phyloP scores from a whole-genome alignment of 2,888 invertebrate species.

The Harmothoe impar region DNA sequence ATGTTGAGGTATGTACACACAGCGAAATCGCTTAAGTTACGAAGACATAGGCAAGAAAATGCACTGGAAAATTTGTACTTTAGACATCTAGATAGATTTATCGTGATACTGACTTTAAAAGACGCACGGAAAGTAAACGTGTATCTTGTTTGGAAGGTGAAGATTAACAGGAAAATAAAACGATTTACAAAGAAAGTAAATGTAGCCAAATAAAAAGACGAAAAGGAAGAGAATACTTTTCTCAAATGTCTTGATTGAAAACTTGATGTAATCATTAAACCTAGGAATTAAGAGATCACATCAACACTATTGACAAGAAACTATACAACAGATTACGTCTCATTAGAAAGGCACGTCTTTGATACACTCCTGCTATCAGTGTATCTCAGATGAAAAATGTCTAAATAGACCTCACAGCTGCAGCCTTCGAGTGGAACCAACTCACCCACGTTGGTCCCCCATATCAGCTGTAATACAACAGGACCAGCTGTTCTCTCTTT shows the following conservation, averaged over 20 bases:
- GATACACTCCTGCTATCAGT: constrained; percentile 34
- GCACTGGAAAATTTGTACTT: background rate
- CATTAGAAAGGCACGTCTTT: constrained; percentile 38
- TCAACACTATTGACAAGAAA: background rate
- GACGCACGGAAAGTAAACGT: too few relatives aligned
- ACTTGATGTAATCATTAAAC: too few relatives aligned
- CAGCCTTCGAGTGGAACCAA: background rate
- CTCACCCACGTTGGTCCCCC: background rate
- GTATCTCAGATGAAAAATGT: background rate
- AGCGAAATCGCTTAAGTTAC: background rate
- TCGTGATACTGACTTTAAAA: too few relatives aligned
- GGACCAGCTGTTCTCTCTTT: constrained; percentile 42
- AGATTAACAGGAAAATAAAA: too few relatives aligned
- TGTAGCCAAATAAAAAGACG: background rate
- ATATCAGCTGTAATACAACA: constrained; percentile 27
- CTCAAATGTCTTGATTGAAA: background rate
- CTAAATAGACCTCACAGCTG: constrained; percentile 30
- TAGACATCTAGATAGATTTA: too few relatives aligned
- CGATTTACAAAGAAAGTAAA: too few relatives aligned
- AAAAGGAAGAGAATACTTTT: background rate
- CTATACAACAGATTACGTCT: constrained; percentile 24
- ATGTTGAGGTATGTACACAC: constrained; percentile 37
- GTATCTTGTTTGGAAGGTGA: too few relatives aligned
- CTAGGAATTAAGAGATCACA: background rate
- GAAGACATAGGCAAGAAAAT: constrained; percentile 5